Percentiles rank a stretch among this genome's conserved stretches.
These are phyloP conservation scores for Crepidodera aurea DNA, from an alignment of 2,888 invertebrate species.

Conservation along the genomic window DNA sequence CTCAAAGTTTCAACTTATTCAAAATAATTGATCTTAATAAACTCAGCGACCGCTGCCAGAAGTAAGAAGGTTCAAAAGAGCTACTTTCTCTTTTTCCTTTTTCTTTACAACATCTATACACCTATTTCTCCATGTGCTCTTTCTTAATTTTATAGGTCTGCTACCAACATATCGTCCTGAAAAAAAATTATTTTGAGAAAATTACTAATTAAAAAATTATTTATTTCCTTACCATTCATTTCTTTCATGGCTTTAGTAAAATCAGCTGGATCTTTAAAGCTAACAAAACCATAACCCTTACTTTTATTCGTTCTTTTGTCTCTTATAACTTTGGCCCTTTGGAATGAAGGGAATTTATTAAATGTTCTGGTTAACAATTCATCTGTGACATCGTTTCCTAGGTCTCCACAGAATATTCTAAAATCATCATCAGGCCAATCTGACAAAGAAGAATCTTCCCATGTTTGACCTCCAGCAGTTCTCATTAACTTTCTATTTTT, in stretches of 20 bases:
- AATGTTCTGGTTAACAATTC: slow-evolving; percentile 96
- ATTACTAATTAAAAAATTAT: slow-evolving; percentile 15
- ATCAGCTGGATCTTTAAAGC: slow-evolving; percentile 96
- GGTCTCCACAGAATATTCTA: slow-evolving; percentile 97
- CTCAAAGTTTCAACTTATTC: no score
- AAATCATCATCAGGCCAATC: slow-evolving; percentile 99
- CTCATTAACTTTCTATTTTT: slow-evolving; percentile 77
- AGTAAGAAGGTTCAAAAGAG: slow-evolving; percentile 77
- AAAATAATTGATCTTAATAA: no score
- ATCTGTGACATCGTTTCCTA: slow-evolving; percentile 99
- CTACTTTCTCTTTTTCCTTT: slow-evolving; percentile 95
- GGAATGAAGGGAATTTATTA: slow-evolving; percentile 91
- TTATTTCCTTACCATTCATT: slow-evolving; percentile 95
- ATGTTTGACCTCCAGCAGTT: slow-evolving; percentile 91
- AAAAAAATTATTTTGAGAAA: slow-evolving; percentile 41
- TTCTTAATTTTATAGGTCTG: slow-evolving; percentile 95
- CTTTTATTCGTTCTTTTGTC: slow-evolving; percentile 98
- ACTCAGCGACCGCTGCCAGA: slow-evolving; percentile 60
- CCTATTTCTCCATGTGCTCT: slow-evolving; percentile 95
- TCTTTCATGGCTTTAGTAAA: slow-evolving; percentile 99
- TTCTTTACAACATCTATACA: slow-evolving; percentile 93
- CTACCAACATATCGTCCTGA: slow-evolving; percentile 97
- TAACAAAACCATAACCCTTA: slow-evolving; percentile 98
- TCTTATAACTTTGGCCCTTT: slow-evolving; percentile 92
- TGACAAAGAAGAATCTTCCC: slow-evolving; percentile 93